Evolutionary conservation across 2,888 invertebrate genomes (phyloP).

Genomic region (Scelioninae gen. 1): DNA sequence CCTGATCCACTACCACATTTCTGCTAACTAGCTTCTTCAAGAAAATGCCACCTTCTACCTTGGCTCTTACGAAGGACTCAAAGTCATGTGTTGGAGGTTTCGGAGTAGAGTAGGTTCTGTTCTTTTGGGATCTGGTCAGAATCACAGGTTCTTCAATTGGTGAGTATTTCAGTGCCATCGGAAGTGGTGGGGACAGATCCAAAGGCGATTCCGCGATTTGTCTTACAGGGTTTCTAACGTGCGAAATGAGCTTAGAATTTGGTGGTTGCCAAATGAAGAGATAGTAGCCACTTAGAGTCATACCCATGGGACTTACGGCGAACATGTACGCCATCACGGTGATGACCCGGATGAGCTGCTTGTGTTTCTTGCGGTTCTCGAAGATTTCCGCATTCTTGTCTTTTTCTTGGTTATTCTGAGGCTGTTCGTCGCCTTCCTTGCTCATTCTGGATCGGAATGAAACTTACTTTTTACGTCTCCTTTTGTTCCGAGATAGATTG

Average conservation of each 20-base stretch:
- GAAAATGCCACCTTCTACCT: slow-evolving; percentile 14
- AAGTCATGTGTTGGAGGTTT: slow-evolving; percentile 39
- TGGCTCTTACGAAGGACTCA: slow-evolving; percentile 39
- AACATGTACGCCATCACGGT: slow-evolving; percentile 92
- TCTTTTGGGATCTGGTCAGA: slow-evolving; percentile 10
- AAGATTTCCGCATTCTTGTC: slow-evolving; percentile 75
- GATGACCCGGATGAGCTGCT: slow-evolving; percentile 87
- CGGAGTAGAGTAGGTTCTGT: slow-evolving; percentile 25
- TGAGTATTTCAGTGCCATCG: slow-evolving; percentile 42
- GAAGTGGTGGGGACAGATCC: slow-evolving; percentile 10
- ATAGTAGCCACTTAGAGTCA: slow-evolving; percentile 92
- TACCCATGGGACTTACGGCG: slow-evolving; percentile 94
- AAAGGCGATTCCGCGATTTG: slow-evolving; percentile 32
- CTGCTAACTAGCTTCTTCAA: slow-evolving; percentile 30
- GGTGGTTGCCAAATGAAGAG: slow-evolving; percentile 92
- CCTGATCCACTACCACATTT: slow-evolving; percentile 3
- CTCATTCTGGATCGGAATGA: slow-evolving; percentile 70
- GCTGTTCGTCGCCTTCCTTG: slow-evolving; percentile 62
- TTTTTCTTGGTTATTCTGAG: background rate
- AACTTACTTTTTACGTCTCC: slow-evolving; percentile 11
- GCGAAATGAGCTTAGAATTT: slow-evolving; percentile 82
- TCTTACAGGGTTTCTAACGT: slow-evolving; percentile 29
- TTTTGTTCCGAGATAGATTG: slow-evolving; percentile 6
- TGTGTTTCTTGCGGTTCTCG: slow-evolving; percentile 76
- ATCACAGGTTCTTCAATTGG: slow-evolving; percentile 40